These are phyloP conservation scores for Caenorhabditis sp. DNA, from an alignment of 2,888 invertebrate genomes.

Conservation along the genomic window DNA sequence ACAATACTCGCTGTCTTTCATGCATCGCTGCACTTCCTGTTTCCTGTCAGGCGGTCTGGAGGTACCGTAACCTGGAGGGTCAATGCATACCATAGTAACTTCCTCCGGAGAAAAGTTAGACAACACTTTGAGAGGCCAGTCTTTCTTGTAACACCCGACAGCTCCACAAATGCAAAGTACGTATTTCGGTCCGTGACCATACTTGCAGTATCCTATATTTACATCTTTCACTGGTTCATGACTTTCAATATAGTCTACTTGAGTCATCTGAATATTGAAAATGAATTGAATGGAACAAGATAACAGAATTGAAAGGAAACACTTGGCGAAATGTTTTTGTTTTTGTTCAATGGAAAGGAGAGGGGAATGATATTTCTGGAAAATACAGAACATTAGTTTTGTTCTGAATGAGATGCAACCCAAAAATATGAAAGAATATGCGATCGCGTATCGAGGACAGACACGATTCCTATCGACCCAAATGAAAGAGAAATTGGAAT, in stretches of 20 bases:
- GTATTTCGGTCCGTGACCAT: conserved; percentile 71
- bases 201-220: conserved; percentile 72
- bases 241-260: conserved; percentile 49
- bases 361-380: no score
- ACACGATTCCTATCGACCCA: conserved; percentile 1
- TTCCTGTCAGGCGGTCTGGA: conserved; percentile 78
- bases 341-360: no score
- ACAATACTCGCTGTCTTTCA: conserved; percentile 79
- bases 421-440: background rate
- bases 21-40: conserved; percentile 80
- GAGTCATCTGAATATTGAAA: conserved; percentile 22
- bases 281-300: background rate
- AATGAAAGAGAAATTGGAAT: conserved; percentile 13
- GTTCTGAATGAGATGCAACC: background rate
- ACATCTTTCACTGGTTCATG: conserved; percentile 64
- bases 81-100: conserved; percentile 81
- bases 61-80: conserved; percentile 81
- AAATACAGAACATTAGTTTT: no score
- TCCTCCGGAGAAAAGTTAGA: conserved; percentile 77
- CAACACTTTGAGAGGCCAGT: conserved; percentile 78
- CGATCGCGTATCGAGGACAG: background rate
- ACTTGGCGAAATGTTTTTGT: no score
- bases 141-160: conserved; percentile 80
- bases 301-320: no score
- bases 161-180: conserved; percentile 74